A percentile compares a stretch with the other conserved stretches of the same genome.
Evolutionary conservation across 2,888 invertebrate genomes (phyloP).

Genomic region (Ptilodon capucinus): DNA sequence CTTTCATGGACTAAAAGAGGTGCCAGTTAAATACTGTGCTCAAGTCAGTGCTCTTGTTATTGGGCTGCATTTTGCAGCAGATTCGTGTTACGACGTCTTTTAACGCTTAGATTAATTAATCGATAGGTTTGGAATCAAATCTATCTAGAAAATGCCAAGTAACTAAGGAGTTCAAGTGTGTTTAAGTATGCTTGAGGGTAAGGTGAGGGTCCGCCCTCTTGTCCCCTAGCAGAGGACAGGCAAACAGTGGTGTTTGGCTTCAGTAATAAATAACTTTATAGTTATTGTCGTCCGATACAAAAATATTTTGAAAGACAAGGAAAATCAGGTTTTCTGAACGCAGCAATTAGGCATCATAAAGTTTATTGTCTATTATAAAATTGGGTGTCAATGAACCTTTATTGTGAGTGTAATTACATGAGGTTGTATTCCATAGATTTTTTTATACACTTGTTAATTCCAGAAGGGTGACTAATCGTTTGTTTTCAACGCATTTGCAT

Average conservation of each 20-base stretch:
- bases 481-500: neutral
- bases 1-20: no score
- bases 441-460: neutral
- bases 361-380: slow-evolving; percentile 24
- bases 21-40: no score
- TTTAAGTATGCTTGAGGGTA: neutral
- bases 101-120: no score
- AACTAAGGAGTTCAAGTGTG: neutral
- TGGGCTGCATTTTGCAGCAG: no score
- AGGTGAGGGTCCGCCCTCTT: neutral
- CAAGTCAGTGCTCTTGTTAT: no score
- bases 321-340: slow-evolving; percentile 15
- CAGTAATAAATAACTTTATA: neutral
- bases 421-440: neutral
- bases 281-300: slow-evolving; percentile 1
- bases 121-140: no score
- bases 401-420: neutral
- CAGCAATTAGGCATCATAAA: slow-evolving; percentile 35
- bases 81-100: no score
- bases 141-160: no score
- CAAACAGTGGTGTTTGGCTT: neutral
- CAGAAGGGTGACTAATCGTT: neutral
- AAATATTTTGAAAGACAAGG: slow-evolving; percentile 8
- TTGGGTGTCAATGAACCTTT: slow-evolving; percentile 12
- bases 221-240: neutral